Percentiles rank a stretch among this genome's conserved stretches.
Evolutionary conservation across 2,113 vertebrate species (phyloP).

Genomic region (mouse (Mus musculus)): GRCm39 chr10:107706001-107706500

Average conservation of each 20-base stretch:
- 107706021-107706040: neutral
- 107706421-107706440: neutral
- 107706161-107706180: neutral
- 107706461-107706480: neutral
- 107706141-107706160: neutral
- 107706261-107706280: neutral
- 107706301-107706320: neutral
- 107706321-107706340: neutral
- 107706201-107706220: neutral
- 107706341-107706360: neutral
- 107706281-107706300: neutral
- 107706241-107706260: neutral
- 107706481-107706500: neutral
- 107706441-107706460: neutral
- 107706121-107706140: neutral
- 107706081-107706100: neutral
- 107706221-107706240: neutral
- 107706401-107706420: neutral
- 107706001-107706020: constrained; percentile 26
- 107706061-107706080: constrained; percentile 35
- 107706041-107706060: neutral
- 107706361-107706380: neutral
- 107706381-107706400: neutral
- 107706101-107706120: neutral
- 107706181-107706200: neutral